Conservation (phyloP, 2,797 vertebrate genomes). For the Onychomys arenicola region DNA sequence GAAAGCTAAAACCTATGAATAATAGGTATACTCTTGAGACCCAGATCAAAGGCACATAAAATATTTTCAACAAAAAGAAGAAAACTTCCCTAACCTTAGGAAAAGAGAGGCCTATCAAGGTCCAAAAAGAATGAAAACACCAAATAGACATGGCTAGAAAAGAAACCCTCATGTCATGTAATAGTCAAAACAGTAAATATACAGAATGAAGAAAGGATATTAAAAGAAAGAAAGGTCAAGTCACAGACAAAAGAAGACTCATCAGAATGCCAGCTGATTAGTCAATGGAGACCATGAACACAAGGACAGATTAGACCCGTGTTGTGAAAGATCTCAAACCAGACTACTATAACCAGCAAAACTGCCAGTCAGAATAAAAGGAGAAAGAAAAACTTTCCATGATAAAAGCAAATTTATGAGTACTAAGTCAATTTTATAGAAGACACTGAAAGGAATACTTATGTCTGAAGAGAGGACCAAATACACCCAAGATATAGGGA, state of each 20-base stretch:
- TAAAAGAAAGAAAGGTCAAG: background rate
- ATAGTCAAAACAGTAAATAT: background rate
- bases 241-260: background rate
- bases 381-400: background rate
- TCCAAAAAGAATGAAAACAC: background rate
- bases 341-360: background rate
- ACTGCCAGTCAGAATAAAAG: too few species aligned
- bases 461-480: background rate
- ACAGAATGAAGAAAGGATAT: background rate
- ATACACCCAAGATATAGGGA: background rate
- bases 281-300: background rate
- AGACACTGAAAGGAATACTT: background rate
- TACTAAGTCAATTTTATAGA: background rate
- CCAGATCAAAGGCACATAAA: background rate
- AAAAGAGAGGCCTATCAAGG: background rate
- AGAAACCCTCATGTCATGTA: background rate
- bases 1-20: background rate
- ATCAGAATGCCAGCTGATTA: background rate
- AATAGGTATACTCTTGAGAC: background rate
- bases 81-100: background rate
- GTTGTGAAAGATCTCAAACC: background rate
- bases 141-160: background rate
- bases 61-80: background rate
- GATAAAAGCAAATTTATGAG: background rate
- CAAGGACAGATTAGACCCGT: background rate